phyloP scores from a whole-genome alignment of 2,888 invertebrate genomes.

The Nephrotoma guestfalica region DNA sequence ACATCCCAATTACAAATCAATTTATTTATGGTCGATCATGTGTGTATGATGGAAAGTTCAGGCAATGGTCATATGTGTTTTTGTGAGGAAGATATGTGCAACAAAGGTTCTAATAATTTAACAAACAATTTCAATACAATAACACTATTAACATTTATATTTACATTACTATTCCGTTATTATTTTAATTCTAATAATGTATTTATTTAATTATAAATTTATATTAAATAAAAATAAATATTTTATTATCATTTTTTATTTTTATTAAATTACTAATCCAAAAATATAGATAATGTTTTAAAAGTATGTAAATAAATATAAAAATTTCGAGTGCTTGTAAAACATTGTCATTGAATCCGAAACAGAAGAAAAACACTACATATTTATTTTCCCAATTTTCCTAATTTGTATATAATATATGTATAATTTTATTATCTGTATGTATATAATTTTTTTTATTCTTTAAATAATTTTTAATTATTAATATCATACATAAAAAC shows the following conservation, averaged over 20 bases:
- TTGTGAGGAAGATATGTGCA: conserved; percentile 96
- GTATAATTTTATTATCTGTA: neutral
- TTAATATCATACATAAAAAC: neutral
- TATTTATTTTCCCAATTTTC: neutral
- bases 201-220: neutral
- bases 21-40: conserved; percentile 94
- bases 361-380: neutral
- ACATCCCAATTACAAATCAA: conserved; percentile 89
- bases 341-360: neutral
- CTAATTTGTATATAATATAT: neutral
- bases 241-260: neutral
- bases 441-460: neutral
- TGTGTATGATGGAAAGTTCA: conserved; percentile 98
- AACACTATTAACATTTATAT: neutral
- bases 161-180: neutral
- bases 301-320: neutral
- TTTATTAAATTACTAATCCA: neutral
- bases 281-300: neutral
- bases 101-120: conserved; percentile 31
- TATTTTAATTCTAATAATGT: neutral
- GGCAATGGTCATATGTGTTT: conserved; percentile 97
- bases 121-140: neutral
- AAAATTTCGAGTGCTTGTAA: neutral
- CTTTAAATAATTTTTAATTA: neutral
- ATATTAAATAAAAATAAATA: conserved; percentile 1